A percentile compares a stretch with the other conserved stretches of the same genome.
phyloP scores from a whole-genome alignment of 2,888 invertebrate genomes.

The Reticulitermes lucifugus region DNA sequence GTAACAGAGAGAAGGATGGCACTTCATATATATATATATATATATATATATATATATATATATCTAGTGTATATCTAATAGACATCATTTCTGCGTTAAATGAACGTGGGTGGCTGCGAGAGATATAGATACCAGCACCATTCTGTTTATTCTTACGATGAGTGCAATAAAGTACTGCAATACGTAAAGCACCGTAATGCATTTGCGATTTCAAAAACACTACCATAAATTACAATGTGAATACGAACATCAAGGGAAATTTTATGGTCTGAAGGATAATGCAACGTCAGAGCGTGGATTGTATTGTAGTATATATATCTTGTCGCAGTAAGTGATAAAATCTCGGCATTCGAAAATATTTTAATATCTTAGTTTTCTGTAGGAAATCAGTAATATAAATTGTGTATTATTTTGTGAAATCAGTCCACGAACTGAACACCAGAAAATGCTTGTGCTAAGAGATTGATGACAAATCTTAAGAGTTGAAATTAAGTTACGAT shows the following conservation, averaged over 20 bases:
- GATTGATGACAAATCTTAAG: no score
- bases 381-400: no score
- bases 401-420: no score
- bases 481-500: no score
- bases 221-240: neutral
- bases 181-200: neutral
- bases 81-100: neutral
- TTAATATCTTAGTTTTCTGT: no score
- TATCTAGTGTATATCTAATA: neutral
- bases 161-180: neutral
- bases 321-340: neutral
- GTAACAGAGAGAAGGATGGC: neutral
- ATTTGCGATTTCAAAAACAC: neutral
- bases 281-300: neutral
- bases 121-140: neutral
- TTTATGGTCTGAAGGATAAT: neutral
- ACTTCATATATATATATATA: neutral
- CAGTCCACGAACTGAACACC: no score
- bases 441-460: no score
- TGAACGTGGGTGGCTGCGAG: conserved; percentile 5
- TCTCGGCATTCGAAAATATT: neutral
- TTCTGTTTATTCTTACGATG: neutral
- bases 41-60: neutral
- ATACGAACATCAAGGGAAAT: neutral
- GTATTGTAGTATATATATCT: neutral